phyloP scores from a whole-genome alignment of 2,888 invertebrate species.

The Periphyllus acericola region DNA sequence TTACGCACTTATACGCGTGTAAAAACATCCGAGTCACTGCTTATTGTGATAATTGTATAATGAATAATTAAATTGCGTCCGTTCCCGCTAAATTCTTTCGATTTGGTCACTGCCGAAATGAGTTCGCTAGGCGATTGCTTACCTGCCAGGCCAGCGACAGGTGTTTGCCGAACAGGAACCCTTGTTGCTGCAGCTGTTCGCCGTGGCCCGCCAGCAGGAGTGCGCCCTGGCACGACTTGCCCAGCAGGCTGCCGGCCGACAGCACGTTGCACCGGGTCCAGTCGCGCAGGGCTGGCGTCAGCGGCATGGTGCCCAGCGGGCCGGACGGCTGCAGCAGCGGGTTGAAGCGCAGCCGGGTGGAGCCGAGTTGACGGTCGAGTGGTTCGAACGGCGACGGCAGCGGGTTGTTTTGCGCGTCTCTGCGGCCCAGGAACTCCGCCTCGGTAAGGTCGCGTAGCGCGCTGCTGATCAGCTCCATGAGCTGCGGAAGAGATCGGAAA shows the following conservation, averaged over 20 bases:
- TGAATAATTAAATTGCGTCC: no score
- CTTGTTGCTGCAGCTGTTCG: constrained; percentile 79
- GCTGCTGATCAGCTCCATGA: constrained; percentile 89
- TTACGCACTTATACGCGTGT: no score
- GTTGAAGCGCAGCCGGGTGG: constrained; percentile 69
- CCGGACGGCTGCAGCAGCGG: constrained; percentile 20
- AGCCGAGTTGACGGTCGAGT: background rate
- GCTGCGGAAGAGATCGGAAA: constrained; percentile 68
- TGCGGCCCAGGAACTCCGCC: constrained; percentile 86
- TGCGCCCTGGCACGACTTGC: constrained; percentile 88
- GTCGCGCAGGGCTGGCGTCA: constrained; percentile 73
- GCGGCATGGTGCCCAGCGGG: constrained; percentile 36
- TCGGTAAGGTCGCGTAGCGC: constrained; percentile 89
- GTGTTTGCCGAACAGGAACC: constrained; percentile 87
- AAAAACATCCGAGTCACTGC: no score
- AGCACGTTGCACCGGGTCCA: constrained; percentile 84
- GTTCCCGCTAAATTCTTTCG: no score
- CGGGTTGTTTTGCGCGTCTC: constrained; percentile 87
- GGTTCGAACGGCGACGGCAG: constrained; percentile 75
- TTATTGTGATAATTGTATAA: no score
- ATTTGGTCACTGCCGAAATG: no score
- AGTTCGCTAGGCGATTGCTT: constrained; percentile 47
- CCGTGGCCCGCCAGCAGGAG: constrained; percentile 85
- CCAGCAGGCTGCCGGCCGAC: constrained; percentile 77
- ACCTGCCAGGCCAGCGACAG: constrained; percentile 92